phyloP scores from a whole-genome alignment of 2,113 vertebrate genomes.

The Pelecanus crispus region DNA sequence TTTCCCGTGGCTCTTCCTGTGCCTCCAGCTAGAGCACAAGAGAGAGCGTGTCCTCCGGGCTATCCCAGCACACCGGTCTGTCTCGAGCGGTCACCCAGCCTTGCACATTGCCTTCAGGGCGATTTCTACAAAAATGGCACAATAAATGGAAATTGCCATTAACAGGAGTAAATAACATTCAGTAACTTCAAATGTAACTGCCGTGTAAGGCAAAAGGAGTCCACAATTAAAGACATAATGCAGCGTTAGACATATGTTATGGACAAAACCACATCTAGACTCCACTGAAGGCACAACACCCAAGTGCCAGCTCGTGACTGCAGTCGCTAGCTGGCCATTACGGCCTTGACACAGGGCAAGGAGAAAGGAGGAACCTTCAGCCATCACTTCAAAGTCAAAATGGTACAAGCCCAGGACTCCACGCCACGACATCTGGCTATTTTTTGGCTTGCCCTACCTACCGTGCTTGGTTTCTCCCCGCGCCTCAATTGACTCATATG shows the following conservation, averaged over 20 bases:
- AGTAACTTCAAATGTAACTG: conserved; percentile 1
- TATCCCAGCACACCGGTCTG: background rate
- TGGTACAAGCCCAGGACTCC: background rate
- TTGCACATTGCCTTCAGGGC: background rate
- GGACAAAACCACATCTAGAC: background rate
- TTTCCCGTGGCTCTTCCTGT: background rate
- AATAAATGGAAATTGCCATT: conserved; percentile 35
- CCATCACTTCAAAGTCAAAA: background rate
- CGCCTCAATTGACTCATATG: background rate
- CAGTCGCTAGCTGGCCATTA: background rate
- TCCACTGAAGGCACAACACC: background rate
- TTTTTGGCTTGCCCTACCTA: background rate
- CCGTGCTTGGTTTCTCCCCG: background rate
- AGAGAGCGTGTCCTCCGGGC: background rate
- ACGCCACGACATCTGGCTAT: background rate
- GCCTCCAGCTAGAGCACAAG: background rate
- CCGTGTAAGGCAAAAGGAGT: conserved; percentile 22
- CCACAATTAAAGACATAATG: conserved; percentile 35
- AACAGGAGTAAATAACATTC: conserved; percentile 43
- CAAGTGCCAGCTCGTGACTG: background rate
- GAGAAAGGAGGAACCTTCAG: background rate
- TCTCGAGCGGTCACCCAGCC: background rate
- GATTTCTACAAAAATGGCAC: background rate
- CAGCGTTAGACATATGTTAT: background rate
- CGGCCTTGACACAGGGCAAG: background rate